phyloP scores from a whole-genome alignment of 2,113 vertebrate genomes.

The Sus scrofa region T2T-Sscrofa CM000826.6:104046501-104047000 shows the following conservation, averaged over 20 bases:
- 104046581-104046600: background rate
- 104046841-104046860: background rate
- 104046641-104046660: background rate
- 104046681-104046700: background rate
- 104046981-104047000: background rate
- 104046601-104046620: background rate
- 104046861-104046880: background rate
- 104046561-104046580: too few species aligned
- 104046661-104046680: conserved; percentile 50
- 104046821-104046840: background rate
- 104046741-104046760: conserved; percentile 17
- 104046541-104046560: too few species aligned
- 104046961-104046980: background rate
- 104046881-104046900: background rate
- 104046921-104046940: conserved; percentile 27
- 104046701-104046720: background rate
- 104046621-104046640: background rate
- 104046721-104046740: background rate
- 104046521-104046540: fast-evolving
- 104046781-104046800: background rate
- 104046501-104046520: background rate
- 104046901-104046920: conserved; percentile 6
- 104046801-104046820: background rate
- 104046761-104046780: background rate
- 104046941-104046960: conserved; percentile 52